Conservation (phyloP, 2,113 vertebrate genomes). For the Macrotus californicus region DNA sequence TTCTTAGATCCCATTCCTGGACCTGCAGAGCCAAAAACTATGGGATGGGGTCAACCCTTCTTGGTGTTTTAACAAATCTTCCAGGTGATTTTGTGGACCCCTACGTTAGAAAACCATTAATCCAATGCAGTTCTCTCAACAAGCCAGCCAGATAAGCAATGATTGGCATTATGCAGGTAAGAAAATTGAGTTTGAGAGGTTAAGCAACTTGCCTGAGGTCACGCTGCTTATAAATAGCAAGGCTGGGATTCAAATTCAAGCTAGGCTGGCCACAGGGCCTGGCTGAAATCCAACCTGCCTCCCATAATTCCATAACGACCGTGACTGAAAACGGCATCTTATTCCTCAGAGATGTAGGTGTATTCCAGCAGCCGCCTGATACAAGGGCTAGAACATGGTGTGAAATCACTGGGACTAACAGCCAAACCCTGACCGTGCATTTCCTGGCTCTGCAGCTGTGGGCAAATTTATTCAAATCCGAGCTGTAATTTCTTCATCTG, state of each 20-base stretch:
- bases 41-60: not conserved
- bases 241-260: not conserved
- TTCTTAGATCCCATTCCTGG: not conserved
- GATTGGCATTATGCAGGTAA: not conserved
- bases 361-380: not conserved
- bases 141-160: not conserved
- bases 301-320: not conserved
- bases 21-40: not conserved
- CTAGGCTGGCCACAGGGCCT: not conserved
- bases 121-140: not conserved
- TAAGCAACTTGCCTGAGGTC: not conserved
- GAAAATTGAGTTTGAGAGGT: not conserved
- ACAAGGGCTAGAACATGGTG: not conserved
- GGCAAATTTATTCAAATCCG: not conserved
- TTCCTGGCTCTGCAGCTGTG: not conserved
- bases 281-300: not conserved
- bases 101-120: not conserved
- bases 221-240: not conserved
- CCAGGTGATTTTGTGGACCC: not conserved
- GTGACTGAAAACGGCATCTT: not conserved
- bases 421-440: not conserved
- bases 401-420: not conserved
- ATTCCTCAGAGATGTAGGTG: not conserved
- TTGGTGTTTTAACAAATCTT: not conserved
- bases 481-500: not conserved